Evolutionary conservation across 2,797 vertebrate genomes (phyloP).

Genomic region (Manis crassicaudata): DNA sequence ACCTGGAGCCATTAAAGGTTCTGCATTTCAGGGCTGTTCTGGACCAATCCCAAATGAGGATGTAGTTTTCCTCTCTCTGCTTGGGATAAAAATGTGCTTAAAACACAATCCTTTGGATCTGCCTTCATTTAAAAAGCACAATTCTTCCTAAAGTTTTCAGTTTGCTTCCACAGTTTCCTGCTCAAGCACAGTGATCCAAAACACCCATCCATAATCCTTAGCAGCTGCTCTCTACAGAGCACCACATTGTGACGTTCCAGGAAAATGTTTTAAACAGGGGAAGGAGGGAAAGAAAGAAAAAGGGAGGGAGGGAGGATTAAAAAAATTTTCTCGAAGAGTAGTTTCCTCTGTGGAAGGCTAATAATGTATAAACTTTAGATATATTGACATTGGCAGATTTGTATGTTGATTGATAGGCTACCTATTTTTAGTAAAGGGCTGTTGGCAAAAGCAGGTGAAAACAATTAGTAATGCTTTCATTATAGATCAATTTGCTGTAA

Average conservation of each 20-base stretch:
- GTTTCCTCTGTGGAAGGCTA: slow-evolving; percentile 46
- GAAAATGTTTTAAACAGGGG: slow-evolving; percentile 12
- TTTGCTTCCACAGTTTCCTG: slow-evolving; percentile 58
- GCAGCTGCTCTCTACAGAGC: slow-evolving; percentile 53
- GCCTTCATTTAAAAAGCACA: slow-evolving; percentile 64
- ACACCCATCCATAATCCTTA: slow-evolving; percentile 55
- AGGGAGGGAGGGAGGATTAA: background rate
- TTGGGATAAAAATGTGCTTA: background rate
- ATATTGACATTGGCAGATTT: slow-evolving; percentile 64
- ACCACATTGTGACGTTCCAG: slow-evolving; percentile 46
- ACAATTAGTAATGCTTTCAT: slow-evolving; percentile 65
- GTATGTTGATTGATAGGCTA: slow-evolving; percentile 41
- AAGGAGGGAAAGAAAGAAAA: background rate
- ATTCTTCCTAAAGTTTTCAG: slow-evolving; percentile 61
- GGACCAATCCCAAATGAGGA: slow-evolving; percentile 51
- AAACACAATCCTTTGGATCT: slow-evolving; percentile 31
- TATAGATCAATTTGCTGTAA: slow-evolving; percentile 51
- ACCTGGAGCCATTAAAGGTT: background rate
- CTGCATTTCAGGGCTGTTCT: background rate
- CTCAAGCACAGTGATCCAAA: slow-evolving; percentile 59
- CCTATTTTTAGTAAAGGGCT: slow-evolving; percentile 50
- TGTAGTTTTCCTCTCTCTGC: slow-evolving; percentile 33
- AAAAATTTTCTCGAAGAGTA: slow-evolving; percentile 48
- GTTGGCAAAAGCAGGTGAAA: slow-evolving; percentile 55
- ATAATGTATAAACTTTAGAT: slow-evolving; percentile 57